Percentiles rank a stretch among this genome's conserved stretches.
Evolutionary conservation across 2,888 invertebrate genomes (phyloP).

Genomic region (Andrena hattorfiana): DNA sequence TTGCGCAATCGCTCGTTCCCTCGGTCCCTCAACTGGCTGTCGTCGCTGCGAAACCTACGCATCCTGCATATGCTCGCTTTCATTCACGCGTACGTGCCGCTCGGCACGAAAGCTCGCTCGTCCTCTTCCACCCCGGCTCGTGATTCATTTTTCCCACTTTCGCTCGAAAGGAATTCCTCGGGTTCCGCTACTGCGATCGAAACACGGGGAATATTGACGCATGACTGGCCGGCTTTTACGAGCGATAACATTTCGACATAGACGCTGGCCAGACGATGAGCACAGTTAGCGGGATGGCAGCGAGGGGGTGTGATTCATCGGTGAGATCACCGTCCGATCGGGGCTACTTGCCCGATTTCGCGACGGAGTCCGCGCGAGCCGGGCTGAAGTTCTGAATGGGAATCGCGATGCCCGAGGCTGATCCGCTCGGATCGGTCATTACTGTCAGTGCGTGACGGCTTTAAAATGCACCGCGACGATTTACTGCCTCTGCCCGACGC

Average conservation of each 20-base stretch:
- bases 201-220: constrained; percentile 52
- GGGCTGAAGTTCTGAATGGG: constrained; percentile 35
- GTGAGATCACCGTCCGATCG: constrained; percentile 34
- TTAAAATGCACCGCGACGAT: constrained; percentile 51
- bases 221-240: constrained; percentile 56
- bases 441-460: constrained; percentile 40
- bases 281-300: constrained; percentile 49
- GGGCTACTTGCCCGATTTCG: neutral
- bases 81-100: constrained; percentile 36
- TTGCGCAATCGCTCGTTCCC: constrained; percentile 69
- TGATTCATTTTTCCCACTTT: neutral
- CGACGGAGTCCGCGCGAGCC: neutral
- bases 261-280: constrained; percentile 72
- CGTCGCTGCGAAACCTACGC: constrained; percentile 39
- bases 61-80: neutral
- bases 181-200: neutral
- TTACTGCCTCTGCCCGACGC: constrained; percentile 31
- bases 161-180: too few relatives aligned
- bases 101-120: neutral
- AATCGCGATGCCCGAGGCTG: constrained; percentile 22
- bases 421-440: constrained; percentile 39
- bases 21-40: constrained; percentile 56
- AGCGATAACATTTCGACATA: constrained; percentile 65
- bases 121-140: neutral
- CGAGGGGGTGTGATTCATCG: constrained; percentile 39